A percentile compares a stretch with the other conserved stretches of the same genome.
Conservation (phyloP, 2,113 vertebrate species). For the Caracal caracal region DNA sequence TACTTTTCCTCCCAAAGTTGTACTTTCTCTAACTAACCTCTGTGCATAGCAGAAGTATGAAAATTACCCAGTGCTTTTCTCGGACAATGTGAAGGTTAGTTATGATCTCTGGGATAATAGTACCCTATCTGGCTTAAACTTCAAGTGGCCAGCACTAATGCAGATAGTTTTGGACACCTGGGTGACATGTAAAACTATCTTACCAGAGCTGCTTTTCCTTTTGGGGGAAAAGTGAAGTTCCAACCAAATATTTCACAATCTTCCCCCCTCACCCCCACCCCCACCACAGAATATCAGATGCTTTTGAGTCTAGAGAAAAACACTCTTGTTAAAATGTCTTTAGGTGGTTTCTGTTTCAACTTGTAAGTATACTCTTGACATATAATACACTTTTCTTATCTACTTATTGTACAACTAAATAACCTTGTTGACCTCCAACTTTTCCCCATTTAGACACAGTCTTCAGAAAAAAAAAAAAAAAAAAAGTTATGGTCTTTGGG, state of each 20-base stretch:
- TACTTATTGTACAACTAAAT: background rate
- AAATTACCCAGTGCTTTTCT: constrained; percentile 3
- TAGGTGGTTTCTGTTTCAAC: constrained; percentile 44
- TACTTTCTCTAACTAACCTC: constrained; percentile 33
- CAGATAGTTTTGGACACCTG: background rate
- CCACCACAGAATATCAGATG: background rate
- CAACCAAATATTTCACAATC: constrained; percentile 64
- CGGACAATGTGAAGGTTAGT: constrained; percentile 10
- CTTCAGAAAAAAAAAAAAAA: constrained; percentile 19
- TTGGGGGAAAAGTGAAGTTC: constrained; percentile 48
- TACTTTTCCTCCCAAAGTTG: constrained; percentile 2
- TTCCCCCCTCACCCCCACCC: background rate
- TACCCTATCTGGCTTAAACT: background rate
- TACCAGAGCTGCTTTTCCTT: constrained; percentile 53
- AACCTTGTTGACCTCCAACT: constrained; percentile 5
- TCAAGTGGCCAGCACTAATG: background rate
- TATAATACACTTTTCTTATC: constrained; percentile 15
- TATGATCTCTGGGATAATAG: background rate
- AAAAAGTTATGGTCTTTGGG: background rate
- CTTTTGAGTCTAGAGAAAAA: constrained; percentile 1
- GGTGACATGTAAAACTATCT: constrained; percentile 4
- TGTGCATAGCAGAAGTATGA: background rate
- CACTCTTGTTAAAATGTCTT: constrained; percentile 16
- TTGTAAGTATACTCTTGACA: background rate
- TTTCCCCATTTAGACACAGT: constrained; percentile 34